phyloP scores from a whole-genome alignment of 2,113 vertebrate genomes.

The Strix uralensis region DNA sequence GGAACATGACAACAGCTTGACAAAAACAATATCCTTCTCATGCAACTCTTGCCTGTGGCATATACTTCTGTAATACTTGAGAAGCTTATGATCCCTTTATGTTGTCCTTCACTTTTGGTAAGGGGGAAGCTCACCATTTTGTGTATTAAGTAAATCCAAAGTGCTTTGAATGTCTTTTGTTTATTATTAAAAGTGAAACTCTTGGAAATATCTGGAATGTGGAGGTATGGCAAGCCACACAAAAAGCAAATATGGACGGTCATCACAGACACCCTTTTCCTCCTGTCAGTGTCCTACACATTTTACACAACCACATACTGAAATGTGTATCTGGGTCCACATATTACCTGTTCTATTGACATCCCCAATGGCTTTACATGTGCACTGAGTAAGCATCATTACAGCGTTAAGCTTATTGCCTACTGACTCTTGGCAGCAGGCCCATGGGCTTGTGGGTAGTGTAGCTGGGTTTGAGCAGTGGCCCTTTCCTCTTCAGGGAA shows the following conservation, averaged over 20 bases:
- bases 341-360: rapidly evolving
- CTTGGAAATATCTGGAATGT: not conserved
- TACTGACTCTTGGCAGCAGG: not conserved
- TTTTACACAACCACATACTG: not conserved
- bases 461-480: not conserved
- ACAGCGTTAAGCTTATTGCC: not conserved
- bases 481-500: not conserved
- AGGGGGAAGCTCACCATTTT: not conserved
- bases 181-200: not conserved
- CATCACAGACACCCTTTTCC: not conserved
- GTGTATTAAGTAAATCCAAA: not conserved
- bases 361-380: not conserved
- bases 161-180: not conserved
- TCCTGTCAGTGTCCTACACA: not conserved
- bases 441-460: not conserved
- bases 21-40: not conserved
- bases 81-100: not conserved
- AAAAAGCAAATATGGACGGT: not conserved
- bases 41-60: not conserved
- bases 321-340: not conserved
- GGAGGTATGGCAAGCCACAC: not conserved
- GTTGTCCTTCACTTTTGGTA: not conserved
- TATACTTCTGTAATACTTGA: not conserved
- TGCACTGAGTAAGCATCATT: not conserved
- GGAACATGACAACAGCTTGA: not conserved